Percentiles rank a stretch among this genome's conserved stretches.
Conservation (phyloP, 2,888 invertebrate species). For the Pardosa pseudoannulata region DNA sequence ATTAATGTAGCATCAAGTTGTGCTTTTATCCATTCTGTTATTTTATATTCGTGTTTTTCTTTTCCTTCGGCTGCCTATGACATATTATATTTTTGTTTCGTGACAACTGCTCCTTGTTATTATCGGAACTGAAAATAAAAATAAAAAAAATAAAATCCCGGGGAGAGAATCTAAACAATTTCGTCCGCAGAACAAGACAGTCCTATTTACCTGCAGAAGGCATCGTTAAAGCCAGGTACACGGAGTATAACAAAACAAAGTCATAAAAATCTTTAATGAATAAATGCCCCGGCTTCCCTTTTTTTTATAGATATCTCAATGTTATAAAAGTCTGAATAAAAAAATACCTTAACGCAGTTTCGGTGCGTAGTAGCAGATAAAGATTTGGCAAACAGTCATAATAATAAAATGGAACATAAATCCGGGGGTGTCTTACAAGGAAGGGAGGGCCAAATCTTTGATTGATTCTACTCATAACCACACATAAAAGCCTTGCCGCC, state of each 20-base stretch:
- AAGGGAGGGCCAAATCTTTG: conserved; percentile 37
- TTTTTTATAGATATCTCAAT: conserved; percentile 12
- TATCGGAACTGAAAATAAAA: not conserved
- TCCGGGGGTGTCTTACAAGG: not conserved
- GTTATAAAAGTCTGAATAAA: not conserved
- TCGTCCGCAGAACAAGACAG: not conserved
- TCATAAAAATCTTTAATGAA: conserved; percentile 5
- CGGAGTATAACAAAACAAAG: not conserved
- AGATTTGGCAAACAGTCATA: not conserved
- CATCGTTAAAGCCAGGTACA: not conserved
- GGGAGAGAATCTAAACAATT: not conserved
- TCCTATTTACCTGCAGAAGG: not conserved
- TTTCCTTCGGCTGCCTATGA: not conserved
- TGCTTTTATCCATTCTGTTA: not conserved
- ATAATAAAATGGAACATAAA: conserved; percentile 2
- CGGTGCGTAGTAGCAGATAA: not conserved
- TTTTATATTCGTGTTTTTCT: no score
- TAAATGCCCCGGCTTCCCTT: not conserved
- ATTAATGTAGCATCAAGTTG: not conserved
- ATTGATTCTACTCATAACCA: conserved; percentile 59
- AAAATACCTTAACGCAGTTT: not conserved
- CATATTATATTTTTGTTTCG: not conserved
- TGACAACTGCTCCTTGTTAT: conserved; percentile 2
- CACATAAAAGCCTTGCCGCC: conserved; percentile 57
- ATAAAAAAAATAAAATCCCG: not conserved